phyloP scores from a whole-genome alignment of 2,797 vertebrate genomes.

The Bradypodion pumilum region DNA sequence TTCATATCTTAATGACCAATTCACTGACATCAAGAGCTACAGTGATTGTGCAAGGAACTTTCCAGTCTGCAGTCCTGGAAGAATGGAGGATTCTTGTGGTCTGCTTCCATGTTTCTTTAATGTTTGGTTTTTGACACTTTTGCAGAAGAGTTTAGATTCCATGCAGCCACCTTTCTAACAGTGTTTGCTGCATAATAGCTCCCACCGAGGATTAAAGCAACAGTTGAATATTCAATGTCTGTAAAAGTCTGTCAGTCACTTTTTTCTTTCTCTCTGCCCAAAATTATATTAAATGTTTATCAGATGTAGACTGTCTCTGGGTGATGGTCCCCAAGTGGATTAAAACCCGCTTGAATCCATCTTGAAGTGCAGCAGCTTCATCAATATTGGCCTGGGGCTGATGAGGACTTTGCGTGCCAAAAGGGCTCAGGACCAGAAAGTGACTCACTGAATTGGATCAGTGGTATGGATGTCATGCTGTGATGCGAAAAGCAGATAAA shows the following conservation, averaged over 20 bases:
- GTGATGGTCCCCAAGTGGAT: too few relatives aligned
- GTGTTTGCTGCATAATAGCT: neutral
- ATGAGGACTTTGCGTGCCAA: too few relatives aligned
- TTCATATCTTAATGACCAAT: constrained; percentile 1
- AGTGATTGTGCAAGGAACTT: too few relatives aligned
- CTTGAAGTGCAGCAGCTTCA: too few relatives aligned
- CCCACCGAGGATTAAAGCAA: neutral
- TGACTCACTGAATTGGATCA: too few relatives aligned
- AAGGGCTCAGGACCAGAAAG: too few relatives aligned
- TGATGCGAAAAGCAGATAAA: too few relatives aligned
- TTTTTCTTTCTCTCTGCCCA: neutral
- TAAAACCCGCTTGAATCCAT: too few relatives aligned
- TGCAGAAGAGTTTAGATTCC: neutral
- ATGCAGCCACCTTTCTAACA: neutral
- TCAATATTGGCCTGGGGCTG: too few relatives aligned
- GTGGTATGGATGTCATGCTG: too few relatives aligned
- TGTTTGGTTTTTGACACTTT: neutral
- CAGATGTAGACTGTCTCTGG: too few relatives aligned
- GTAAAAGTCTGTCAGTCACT: neutral
- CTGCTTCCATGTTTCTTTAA: neutral
- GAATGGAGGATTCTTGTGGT: neutral
- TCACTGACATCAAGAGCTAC: constrained; percentile 5
- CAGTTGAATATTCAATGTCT: neutral
- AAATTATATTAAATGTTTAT: neutral
- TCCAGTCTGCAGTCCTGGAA: too few relatives aligned